phyloP scores from a whole-genome alignment of 2,797 vertebrate species.

The Schizothorax lantsangensis region DNA sequence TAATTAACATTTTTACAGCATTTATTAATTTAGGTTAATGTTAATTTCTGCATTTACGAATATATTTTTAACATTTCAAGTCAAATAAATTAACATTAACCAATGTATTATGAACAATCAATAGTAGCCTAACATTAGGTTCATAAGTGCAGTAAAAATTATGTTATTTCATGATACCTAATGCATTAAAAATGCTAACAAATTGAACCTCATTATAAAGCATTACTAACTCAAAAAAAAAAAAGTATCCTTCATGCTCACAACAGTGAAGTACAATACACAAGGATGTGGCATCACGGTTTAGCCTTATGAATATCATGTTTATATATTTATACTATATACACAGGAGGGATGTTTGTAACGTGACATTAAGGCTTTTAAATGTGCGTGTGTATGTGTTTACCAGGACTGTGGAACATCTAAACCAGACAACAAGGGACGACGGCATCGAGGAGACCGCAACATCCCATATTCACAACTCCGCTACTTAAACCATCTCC shows the following conservation, averaged over 20 bases:
- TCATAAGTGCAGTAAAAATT: not conserved
- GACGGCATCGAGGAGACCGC: not conserved
- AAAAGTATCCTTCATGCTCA: conserved; percentile 58
- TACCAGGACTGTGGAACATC: not conserved
- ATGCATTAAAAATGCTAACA: not conserved
- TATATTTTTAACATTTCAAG: not conserved
- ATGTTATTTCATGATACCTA: not conserved
- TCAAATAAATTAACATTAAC: not conserved
- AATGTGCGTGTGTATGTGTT: conserved; percentile 22
- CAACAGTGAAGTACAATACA: conserved; percentile 39
- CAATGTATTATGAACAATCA: not conserved
- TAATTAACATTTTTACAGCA: not conserved
- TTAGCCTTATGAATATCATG: conserved; percentile 34
- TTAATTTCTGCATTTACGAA: not conserved
- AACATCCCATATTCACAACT: not conserved
- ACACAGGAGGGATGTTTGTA: conserved; percentile 50
- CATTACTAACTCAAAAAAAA: conserved; percentile 3
- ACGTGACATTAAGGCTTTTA: conserved; percentile 58
- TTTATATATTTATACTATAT: conserved; percentile 59
- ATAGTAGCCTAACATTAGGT: not conserved
- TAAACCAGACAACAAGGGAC: not conserved
- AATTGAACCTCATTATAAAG: conserved; percentile 36
- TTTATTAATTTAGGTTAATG: not conserved
- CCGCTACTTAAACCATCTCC: not conserved
- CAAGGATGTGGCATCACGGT: conserved; percentile 48